Conservation (phyloP, 2,113 vertebrate genomes). For the Pelodiscus sinensis region DNA sequence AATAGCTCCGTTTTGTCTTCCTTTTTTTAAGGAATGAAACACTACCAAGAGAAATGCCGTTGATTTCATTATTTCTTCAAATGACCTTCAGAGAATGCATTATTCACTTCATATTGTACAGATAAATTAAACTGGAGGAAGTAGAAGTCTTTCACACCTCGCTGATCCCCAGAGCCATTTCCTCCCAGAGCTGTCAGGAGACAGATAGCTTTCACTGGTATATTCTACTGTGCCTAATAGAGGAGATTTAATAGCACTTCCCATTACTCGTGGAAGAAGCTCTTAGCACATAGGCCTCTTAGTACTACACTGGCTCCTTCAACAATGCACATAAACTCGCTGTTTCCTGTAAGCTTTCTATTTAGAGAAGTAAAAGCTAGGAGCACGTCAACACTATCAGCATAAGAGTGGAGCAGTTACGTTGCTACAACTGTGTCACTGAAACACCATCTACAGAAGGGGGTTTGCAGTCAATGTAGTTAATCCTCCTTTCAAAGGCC, state of each 20-base stretch:
- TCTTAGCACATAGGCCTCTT: background rate
- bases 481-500: background rate
- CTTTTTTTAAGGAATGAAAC: background rate
- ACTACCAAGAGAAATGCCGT: background rate
- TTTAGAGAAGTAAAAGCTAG: background rate
- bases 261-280: background rate
- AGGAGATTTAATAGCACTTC: constrained; percentile 32
- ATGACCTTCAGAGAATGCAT: constrained; percentile 33
- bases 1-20: rapidly evolving
- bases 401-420: background rate
- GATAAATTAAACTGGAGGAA: constrained; percentile 56
- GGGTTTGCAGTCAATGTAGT: background rate
- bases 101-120: background rate
- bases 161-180: constrained; percentile 10
- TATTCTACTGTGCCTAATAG: background rate
- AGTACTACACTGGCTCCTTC: background rate
- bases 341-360: background rate
- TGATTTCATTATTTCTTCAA: background rate
- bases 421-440: background rate
- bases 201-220: background rate
- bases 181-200: constrained; percentile 49
- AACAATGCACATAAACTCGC: background rate
- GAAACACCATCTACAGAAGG: background rate
- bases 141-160: constrained; percentile 57
- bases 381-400: background rate